Evolutionary conservation across 2,888 invertebrate species (phyloP).

Genomic region (Hoplodrina ambigua): DNA sequence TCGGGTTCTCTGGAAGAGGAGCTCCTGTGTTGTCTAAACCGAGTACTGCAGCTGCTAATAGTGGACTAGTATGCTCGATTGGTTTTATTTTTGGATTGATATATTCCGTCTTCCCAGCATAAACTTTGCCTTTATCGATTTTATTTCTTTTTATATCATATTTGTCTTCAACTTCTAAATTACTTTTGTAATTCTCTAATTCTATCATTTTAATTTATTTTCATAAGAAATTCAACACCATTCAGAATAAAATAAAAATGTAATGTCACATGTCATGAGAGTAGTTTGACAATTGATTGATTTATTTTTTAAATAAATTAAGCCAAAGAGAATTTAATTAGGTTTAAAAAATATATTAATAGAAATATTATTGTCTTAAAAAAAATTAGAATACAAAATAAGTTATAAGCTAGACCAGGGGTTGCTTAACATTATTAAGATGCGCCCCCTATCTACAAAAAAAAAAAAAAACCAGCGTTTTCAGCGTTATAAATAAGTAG

Average conservation of each 20-base stretch:
- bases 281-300: constrained; percentile 9
- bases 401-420: too few species aligned
- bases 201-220: constrained; percentile 23
- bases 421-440: too few species aligned
- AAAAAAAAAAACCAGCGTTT: too few species aligned
- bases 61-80: constrained; percentile 58
- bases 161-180: constrained; percentile 74
- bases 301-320: not conserved
- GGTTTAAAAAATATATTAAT: not conserved
- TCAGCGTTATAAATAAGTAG: too few species aligned
- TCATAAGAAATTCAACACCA: not conserved
- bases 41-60: constrained; percentile 79
- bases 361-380: too few species aligned
- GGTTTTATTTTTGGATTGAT: constrained; percentile 57
- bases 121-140: constrained; percentile 69
- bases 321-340: not conserved
- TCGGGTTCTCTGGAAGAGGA: constrained; percentile 68
- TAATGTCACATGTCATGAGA: constrained; percentile 19
- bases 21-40: constrained; percentile 82
- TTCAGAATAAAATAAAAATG: constrained; percentile 12
- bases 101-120: constrained; percentile 68
- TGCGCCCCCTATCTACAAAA: too few species aligned
- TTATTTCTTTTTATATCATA: constrained; percentile 65
- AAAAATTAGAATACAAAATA: too few species aligned
- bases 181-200: constrained; percentile 64